phyloP scores from a whole-genome alignment of 2,113 vertebrate species.

The Thinocorus orbignyianus region DNA sequence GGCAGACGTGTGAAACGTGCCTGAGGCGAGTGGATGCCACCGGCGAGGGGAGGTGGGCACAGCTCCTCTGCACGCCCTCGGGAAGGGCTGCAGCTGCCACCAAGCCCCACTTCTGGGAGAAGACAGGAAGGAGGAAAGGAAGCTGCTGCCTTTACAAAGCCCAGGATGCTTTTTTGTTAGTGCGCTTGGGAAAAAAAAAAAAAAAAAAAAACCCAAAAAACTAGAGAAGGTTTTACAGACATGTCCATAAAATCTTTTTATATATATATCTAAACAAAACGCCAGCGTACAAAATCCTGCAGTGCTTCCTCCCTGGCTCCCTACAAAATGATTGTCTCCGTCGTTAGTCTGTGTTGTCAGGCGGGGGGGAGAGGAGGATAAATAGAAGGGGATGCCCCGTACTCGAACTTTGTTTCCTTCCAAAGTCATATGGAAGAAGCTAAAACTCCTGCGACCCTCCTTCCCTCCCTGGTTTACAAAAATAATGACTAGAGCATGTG shows the following conservation, averaged over 20 bases:
- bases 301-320: slow-evolving; percentile 18
- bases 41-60: not conserved
- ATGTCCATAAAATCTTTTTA: slow-evolving; percentile 32
- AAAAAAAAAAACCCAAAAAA: slow-evolving; percentile 1
- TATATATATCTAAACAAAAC: too few species aligned
- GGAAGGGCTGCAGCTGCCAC: not conserved
- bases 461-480: not conserved
- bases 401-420: slow-evolving; percentile 60
- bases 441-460: slow-evolving; percentile 4
- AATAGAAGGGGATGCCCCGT: slow-evolving; percentile 69
- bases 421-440: slow-evolving; percentile 42
- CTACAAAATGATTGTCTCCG: slow-evolving; percentile 77
- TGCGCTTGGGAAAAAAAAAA: slow-evolving; percentile 12
- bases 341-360: slow-evolving; percentile 37
- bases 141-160: slow-evolving; percentile 50
- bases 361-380: slow-evolving; percentile 11
- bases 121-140: not conserved
- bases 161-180: slow-evolving; percentile 74
- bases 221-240: slow-evolving; percentile 53
- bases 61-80: not conserved
- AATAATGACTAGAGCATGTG: not conserved
- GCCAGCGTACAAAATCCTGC: slow-evolving; percentile 68
- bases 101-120: not conserved
- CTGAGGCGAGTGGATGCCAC: not conserved
- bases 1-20: fast-evolving